Conservation (phyloP, 35 echinoderm and acorn worm species). For the Lytechinus pictus region DNA sequence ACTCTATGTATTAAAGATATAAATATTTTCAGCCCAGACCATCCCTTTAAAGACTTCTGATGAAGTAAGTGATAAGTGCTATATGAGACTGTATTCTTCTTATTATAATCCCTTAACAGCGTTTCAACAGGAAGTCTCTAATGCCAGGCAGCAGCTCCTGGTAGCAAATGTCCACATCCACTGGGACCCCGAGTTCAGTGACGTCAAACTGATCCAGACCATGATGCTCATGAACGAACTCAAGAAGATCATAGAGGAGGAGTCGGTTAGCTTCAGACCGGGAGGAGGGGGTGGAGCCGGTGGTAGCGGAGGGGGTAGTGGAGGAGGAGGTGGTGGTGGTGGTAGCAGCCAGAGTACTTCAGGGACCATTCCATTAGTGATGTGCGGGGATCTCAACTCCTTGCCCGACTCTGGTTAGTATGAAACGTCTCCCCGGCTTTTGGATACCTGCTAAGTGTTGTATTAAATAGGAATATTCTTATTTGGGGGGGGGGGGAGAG, state of each 20-base stretch:
- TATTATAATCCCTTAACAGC: conserved; percentile 27
- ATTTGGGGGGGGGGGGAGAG: no score
- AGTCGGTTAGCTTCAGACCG: conserved; percentile 86
- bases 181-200: conserved; percentile 96
- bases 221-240: conserved; percentile 99
- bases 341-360: conserved; percentile 7
- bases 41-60: no score
- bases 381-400: conserved; percentile 98
- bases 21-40: no score
- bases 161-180: conserved; percentile 97
- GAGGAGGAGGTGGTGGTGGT: neutral
- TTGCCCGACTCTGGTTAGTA: conserved; percentile 94
- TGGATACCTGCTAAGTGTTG: neutral
- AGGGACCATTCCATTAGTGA: conserved; percentile 74
- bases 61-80: no score
- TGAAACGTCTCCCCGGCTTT: neutral
- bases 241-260: conserved; percentile 89
- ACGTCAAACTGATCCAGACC: conserved; percentile 95
- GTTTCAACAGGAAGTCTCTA: conserved; percentile 63
- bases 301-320: conserved; percentile 44
- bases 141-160: conserved; percentile 73
- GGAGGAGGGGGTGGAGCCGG: conserved; percentile 53
- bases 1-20: no score
- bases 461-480: no score
- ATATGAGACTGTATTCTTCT: neutral